Conservation (phyloP, 2,797 vertebrate genomes). For the Microctenopoma lineatum region DNA sequence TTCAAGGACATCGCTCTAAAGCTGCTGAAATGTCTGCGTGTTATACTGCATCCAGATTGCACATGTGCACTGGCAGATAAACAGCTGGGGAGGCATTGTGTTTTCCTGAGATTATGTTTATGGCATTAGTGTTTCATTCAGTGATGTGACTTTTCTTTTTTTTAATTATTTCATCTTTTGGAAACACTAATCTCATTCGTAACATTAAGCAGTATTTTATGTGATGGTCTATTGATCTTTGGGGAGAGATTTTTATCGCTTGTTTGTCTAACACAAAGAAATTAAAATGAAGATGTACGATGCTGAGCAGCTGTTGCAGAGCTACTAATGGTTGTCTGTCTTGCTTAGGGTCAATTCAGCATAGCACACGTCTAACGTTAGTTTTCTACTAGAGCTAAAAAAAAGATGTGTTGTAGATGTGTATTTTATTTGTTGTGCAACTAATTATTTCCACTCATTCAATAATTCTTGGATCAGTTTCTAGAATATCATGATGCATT, state of each 20-base stretch:
- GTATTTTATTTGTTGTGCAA: not conserved
- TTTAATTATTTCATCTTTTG: not conserved
- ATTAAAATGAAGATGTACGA: not conserved
- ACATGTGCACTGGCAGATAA: conserved; percentile 68
- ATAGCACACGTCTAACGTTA: not conserved
- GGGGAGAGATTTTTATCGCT: conserved; percentile 17
- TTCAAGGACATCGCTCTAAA: conserved; percentile 71
- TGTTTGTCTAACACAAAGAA: not conserved
- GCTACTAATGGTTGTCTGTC: conserved; percentile 8
- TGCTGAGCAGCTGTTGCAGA: conserved; percentile 3
- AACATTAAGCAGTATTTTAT: conserved; percentile 7
- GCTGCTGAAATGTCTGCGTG: conserved; percentile 56
- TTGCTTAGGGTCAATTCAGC: conserved; percentile 9
- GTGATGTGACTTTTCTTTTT: conserved; percentile 5
- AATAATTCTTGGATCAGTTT: not conserved
- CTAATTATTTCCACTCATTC: not conserved
- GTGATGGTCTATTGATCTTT: conserved; percentile 27
- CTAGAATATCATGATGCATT: not conserved
- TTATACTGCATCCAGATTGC: conserved; percentile 65
- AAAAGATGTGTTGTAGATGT: too few species aligned
- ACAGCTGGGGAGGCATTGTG: conserved; percentile 49
- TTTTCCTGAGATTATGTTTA: conserved; percentile 44
- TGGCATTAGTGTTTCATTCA: conserved; percentile 33
- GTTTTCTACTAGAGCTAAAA: not conserved
- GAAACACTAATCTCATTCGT: conserved; percentile 11